Conservation (phyloP, 2,113 vertebrate species). For the Labrus mixtus region DNA sequence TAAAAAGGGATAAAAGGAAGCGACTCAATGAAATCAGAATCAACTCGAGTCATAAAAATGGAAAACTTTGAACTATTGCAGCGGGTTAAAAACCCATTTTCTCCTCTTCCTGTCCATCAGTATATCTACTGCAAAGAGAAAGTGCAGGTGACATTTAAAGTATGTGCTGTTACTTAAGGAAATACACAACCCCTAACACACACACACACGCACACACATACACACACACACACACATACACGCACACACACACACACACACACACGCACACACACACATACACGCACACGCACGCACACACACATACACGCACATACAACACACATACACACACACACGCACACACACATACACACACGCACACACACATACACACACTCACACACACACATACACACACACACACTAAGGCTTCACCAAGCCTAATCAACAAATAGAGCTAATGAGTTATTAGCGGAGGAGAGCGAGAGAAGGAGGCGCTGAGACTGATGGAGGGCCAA, state of each 20-base stretch:
- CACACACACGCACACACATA: constrained; percentile 13
- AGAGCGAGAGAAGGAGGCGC: constrained; percentile 39
- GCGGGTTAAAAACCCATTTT: no score
- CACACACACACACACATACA: constrained; percentile 22
- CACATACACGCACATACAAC: not conserved
- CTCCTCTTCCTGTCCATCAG: no score
- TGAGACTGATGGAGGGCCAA: constrained; percentile 66
- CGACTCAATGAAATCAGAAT: no score
- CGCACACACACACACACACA: constrained; percentile 15
- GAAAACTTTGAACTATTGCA: no score
- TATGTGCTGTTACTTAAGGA: constrained; percentile 3
- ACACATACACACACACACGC: no score
- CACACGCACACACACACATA: constrained; percentile 43
- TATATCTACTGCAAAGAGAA: not conserved
- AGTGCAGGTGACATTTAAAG: constrained; percentile 6
- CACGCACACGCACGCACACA: no score
- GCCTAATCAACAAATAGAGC: constrained; percentile 54
- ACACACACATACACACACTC: no score
- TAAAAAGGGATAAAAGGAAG: no score
- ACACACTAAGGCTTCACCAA: not conserved
- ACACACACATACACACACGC: no score
- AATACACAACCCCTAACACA: not conserved
- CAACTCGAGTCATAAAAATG: no score
- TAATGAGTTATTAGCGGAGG: constrained; percentile 77
- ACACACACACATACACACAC: constrained; percentile 40